Conservation (phyloP, 1,140 invertebrate species). For the Melanaphis sacchari region DNA sequence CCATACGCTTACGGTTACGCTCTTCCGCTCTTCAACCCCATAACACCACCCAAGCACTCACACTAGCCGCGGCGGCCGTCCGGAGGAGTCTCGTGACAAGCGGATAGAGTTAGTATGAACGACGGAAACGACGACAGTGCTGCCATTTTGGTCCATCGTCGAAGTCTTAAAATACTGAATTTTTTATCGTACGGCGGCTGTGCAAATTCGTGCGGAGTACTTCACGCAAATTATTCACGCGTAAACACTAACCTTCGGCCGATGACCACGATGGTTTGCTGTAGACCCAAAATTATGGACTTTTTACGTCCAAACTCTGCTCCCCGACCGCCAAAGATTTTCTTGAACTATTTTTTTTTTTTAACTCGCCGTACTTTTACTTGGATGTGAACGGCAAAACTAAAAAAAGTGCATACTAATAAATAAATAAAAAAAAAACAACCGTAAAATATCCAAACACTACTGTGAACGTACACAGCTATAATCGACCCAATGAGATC, state of each 20-base stretch:
- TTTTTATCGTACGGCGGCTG: not conserved
- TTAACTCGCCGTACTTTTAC: too few relatives aligned
- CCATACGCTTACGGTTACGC: not conserved
- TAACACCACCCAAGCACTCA: not conserved
- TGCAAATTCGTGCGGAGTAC: not conserved
- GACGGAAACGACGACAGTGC: not conserved
- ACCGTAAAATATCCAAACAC: not conserved
- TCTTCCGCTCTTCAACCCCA: not conserved
- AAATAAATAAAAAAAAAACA: not conserved
- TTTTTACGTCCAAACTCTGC: too few relatives aligned
- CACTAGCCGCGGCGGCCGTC: not conserved
- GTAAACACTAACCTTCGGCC: too few relatives aligned
- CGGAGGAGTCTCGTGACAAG: not conserved
- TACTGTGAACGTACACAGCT: not conserved
- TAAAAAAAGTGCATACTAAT: not conserved
- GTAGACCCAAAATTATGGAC: too few relatives aligned
- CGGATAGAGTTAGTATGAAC: not conserved
- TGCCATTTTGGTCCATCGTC: not conserved
- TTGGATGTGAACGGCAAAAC: not conserved
- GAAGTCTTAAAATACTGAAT: not conserved
- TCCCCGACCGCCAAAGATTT: too few relatives aligned
- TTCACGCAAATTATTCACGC: not conserved
- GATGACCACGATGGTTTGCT: too few relatives aligned
- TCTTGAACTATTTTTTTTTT: too few relatives aligned
- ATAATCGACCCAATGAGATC: not conserved